Evolutionary conservation across 2,888 invertebrate genomes (phyloP), one percentile per base, ranked within the genome.

Genomic region (Leptarthrus brevirostris): DNA sequence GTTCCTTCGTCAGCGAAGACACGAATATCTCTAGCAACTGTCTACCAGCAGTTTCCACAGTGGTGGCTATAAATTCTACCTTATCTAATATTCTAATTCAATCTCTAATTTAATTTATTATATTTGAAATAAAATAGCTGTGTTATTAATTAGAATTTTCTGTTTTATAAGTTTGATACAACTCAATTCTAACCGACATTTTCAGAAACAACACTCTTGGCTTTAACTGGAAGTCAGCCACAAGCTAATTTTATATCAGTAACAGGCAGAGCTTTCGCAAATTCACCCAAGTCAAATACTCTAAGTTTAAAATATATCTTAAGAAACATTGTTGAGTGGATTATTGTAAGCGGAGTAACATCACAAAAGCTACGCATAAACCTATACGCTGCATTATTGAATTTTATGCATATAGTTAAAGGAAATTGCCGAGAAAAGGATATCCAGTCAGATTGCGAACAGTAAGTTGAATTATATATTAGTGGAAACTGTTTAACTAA

Each of bases 321-420:
- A 4, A 90, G 91, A 79, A 91, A 92, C 70, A 89, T 96, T 4
- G 86, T 95, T 0, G 92, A 93, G 78, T 95, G 96, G 92, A 92
- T 96, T 3, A 86, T 94, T 34, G 88, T 90, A 0, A 92, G 94
- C 49, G 93, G 93, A 69, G 92, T 91, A 0, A 90, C 92, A 0
- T 92, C 93, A 1, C 95, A 95, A 81, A 93, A 93, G 81, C 89
- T 96, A 74, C 86, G 95, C 52, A 93, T 95, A 0, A 94, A 96
- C 82, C 84, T 97, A 12, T 97, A 97, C 81, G 93, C 94, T 1
- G 91, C 95, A 0, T 82, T 97, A 16, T 84, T 96, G 0, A 94
- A 93, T 78, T 93, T 92, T 77, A 86, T 97, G 73, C 92, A 92
- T 79, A 91, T 96, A 14, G 89, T 91, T 0, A 90, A 83, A 72